Base-by-base conservation (phyloP, 2,888 invertebrate genomes). In the Petrophora chlorosata region DNA sequence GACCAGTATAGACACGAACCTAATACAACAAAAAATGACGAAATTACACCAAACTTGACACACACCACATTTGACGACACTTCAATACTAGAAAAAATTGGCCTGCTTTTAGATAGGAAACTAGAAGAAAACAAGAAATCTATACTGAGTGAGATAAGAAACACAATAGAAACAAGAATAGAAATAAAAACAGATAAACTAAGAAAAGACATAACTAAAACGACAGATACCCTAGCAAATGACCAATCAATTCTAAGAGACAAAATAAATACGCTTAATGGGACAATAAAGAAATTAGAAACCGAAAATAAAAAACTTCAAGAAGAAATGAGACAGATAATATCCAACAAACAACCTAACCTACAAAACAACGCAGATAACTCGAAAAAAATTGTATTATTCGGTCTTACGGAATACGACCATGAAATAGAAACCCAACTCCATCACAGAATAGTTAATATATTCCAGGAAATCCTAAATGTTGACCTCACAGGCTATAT, bases 111-210 rank as follows among this genome's bases (percentile, higher is more conserved):
- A 7, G 26, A 38, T 8, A 38, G 15, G 12, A 36, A 36, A 7
- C 10, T 36, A 36, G 36, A 36, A 16, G 25, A 26, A 10, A 36
- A 36, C 13, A 36, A n/a, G 10, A 36, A 16, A 10, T 5, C 26
- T 2, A 36, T 36, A 7, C 8, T 36, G 3, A 16, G 3, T 3
- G 34, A 26, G 3, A 36, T 36, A 3, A 25, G 16, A 36, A 26
- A 26, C 8, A 16, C 36, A 0, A 10, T 36, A 25, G 5, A 26
- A 8, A 0, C 15, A 25, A 3, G n/a, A 23, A 26, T 36, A 26
- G 3, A 16, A 15, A 19, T 22, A 26, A 2, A 14, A 8, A 36
- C 25, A 4, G 3, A 26, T 1, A 9, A 9, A 10, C 10, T 36
- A 7, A n/a, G 8, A 23, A 25, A 15, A 9, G 35, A 35, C 2